Evolutionary conservation across 2,113 vertebrate genomes (phyloP).

Genomic region (Apodemus sylvaticus): DNA sequence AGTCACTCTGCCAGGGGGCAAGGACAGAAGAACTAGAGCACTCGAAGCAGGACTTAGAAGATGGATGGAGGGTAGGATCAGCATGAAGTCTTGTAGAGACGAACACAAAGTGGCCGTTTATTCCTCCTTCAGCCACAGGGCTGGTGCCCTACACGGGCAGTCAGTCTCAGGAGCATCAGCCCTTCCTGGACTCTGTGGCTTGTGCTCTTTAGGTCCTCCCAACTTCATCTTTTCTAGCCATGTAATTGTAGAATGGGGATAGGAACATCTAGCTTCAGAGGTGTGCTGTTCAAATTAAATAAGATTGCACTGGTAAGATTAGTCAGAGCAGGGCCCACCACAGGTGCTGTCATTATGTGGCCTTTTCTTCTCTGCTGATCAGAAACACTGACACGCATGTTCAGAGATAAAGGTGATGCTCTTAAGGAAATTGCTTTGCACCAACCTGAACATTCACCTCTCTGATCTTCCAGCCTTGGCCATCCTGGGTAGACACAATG

Average conservation of each 20-base stretch:
- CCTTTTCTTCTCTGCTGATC: constrained; percentile 48
- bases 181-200: background rate
- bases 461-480: background rate
- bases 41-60: background rate
- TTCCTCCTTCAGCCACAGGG: background rate
- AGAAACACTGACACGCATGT: background rate
- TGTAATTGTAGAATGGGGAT: background rate
- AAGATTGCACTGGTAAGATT: background rate
- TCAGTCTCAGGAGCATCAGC: background rate
- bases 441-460: rapidly evolving
- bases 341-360: rapidly evolving
- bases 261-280: background rate
- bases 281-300: background rate
- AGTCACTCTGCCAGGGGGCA: background rate
- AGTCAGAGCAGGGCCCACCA: background rate
- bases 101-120: background rate
- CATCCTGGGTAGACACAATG: background rate
- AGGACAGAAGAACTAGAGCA: background rate
- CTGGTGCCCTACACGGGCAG: too few relatives aligned
- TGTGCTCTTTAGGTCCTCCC: background rate
- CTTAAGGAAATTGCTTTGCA: constrained; percentile 33
- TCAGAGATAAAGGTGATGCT: constrained; percentile 17
- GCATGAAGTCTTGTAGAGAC: rapidly evolving
- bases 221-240: background rate
- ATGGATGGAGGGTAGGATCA: too few relatives aligned